Base-by-base conservation (phyloP, 2,888 invertebrate species). In the Pyralis farinalis region DNA sequence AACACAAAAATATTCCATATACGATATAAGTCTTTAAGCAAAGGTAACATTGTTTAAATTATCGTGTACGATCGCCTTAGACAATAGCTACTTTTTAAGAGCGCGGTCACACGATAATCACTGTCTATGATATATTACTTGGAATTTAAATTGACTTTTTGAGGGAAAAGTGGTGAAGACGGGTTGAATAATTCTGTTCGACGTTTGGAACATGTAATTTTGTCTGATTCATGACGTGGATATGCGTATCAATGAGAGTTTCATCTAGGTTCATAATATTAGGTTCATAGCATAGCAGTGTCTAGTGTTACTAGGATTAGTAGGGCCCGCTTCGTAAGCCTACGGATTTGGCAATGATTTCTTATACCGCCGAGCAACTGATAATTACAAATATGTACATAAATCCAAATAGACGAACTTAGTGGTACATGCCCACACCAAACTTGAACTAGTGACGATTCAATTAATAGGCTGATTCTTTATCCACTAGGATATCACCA, bases 61-160 rank as follows among this genome's bases (percentile, higher is more conserved):
- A 37, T 37, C 37, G 33, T 27, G 32, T 33, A 39, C 33, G 20
- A 39, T 39, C 25, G 31, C 7, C 11, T 6, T 16, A 32, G 12
- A 36, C 36, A 36, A 36, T 36, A 20, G 29, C 20, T 28, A 31
- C 25, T 33, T 33, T 39, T 39, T 33, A 39, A 32, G 27, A 27
- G 32, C 31, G 11, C 27, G 10, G n/a, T 39, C 39, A 32, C 39
- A 39, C 39, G 39, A 39, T 49, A 49, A 46, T 44, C 39, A 43
- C 38, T 27, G 34, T 36, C 43, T 42, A 43, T 46, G 47, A 47
- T 45, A 43, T 42, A 34, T 44, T 29, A 37, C 31, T 34, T 25
- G 37, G 40, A 41, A 41, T 36, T 29, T 35, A 32, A 42, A 45
- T 42, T 36, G 39, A 37, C 38, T 37, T 43, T 43, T 45, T 40